phyloP scores from a whole-genome alignment of 1,140 invertebrate species.

The Drosophila pruinosa region DNA sequence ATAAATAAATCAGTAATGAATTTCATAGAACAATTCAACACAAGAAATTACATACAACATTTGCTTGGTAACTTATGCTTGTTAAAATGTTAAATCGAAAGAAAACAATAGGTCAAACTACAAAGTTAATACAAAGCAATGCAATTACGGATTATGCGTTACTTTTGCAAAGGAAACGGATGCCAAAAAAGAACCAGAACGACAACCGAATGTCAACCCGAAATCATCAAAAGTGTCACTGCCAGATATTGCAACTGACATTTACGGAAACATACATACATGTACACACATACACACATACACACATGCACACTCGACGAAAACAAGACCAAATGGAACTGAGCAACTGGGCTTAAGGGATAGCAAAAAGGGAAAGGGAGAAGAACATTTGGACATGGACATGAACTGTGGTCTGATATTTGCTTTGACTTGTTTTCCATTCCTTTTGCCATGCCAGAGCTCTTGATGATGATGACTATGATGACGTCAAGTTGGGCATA shows the following conservation, averaged over 20 bases:
- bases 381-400: conserved; percentile 30
- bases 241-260: conserved; percentile 40
- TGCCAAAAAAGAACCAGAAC: conserved; percentile 3
- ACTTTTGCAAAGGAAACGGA: conserved; percentile 11
- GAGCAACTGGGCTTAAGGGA: not conserved
- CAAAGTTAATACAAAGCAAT: not conserved
- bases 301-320: not conserved
- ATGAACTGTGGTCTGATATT: conserved; percentile 30
- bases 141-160: conserved; percentile 12
- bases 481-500: not conserved
- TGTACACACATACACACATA: not conserved
- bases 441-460: not conserved
- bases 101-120: not conserved
- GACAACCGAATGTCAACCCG: conserved; percentile 45
- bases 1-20: too few species aligned
- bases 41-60: not conserved
- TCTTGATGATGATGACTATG: conserved; percentile 28
- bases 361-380: not conserved
- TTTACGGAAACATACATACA: not conserved
- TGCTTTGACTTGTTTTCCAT: conserved; percentile 3
- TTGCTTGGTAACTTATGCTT: not conserved
- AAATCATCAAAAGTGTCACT: conserved; percentile 43
- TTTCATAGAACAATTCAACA: too few species aligned
- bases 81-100: not conserved
- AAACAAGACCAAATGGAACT: not conserved